Evolutionary conservation across 2,888 invertebrate species (phyloP).

Genomic region (Eupeodes latifasciatus): DNA sequence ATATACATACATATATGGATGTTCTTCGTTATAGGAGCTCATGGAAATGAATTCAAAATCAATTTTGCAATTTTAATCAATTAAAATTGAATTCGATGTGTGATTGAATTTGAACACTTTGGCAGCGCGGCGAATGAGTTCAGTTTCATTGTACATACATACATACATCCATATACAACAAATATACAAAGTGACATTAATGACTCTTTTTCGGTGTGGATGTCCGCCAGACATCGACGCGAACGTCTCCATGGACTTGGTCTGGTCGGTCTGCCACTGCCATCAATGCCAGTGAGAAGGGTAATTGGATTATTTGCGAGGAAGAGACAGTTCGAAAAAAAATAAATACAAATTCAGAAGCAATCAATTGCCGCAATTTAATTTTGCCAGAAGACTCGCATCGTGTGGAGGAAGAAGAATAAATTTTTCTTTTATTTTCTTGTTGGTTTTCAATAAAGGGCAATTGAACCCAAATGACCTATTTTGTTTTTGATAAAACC

Average conservation of each 20-base stretch:
- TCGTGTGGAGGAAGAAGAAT: slow-evolving; percentile 2
- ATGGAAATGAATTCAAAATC: slow-evolving; percentile 58
- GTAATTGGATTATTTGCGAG: slow-evolving; percentile 69
- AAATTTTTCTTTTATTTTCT: slow-evolving; percentile 13
- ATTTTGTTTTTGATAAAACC: slow-evolving; percentile 28
- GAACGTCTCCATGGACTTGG: slow-evolving; percentile 50
- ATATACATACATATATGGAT: background rate
- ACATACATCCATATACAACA: background rate
- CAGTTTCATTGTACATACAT: background rate
- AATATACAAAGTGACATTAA: slow-evolving; percentile 54
- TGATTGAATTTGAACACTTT: slow-evolving; percentile 63
- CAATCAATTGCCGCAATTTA: slow-evolving; percentile 66
- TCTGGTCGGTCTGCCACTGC: slow-evolving; percentile 17
- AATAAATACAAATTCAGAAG: slow-evolving; percentile 26
- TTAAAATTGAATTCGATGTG: slow-evolving; percentile 66
- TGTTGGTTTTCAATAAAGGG: slow-evolving; percentile 23
- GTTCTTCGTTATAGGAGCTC: background rate
- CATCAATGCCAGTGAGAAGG: slow-evolving; percentile 34
- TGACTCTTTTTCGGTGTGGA: slow-evolving; percentile 49
- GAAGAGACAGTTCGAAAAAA: slow-evolving; percentile 16
- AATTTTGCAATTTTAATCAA: slow-evolving; percentile 66
- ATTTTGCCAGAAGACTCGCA: slow-evolving; percentile 41
- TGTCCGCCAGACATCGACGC: slow-evolving; percentile 62
- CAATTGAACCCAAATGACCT: slow-evolving; percentile 55
- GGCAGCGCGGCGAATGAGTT: background rate